Conservation (phyloP, 2,888 invertebrate genomes). For the Autographa gamma region DNA sequence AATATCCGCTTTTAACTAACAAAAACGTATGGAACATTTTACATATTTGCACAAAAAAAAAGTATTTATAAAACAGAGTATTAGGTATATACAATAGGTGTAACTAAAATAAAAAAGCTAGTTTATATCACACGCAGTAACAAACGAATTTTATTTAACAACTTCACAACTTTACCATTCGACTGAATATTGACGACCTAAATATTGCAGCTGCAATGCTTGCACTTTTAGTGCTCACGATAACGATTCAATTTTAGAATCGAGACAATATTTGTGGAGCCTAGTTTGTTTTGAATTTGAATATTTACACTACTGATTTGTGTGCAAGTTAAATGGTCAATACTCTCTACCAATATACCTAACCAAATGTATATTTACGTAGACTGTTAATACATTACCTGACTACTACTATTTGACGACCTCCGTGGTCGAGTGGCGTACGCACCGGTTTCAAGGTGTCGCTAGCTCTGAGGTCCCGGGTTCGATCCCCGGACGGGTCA, state of each 20-base stretch:
- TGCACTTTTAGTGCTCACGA: slow-evolving; percentile 17
- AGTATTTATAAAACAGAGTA: background rate
- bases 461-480: no score
- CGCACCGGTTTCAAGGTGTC: no score
- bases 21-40: no score
- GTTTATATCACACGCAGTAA: background rate
- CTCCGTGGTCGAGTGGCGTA: no score
- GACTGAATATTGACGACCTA: slow-evolving; percentile 48
- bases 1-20: no score
- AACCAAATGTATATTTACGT: background rate
- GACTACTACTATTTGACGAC: no score
- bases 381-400: background rate
- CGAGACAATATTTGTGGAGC: slow-evolving; percentile 33
- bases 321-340: slow-evolving; percentile 14
- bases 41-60: no score
- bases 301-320: slow-evolving; percentile 38
- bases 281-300: slow-evolving; percentile 33
- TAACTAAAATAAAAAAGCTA: background rate
- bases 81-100: background rate
- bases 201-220: slow-evolving; percentile 28
- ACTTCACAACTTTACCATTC: slow-evolving; percentile 40
- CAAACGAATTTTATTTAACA: slow-evolving; percentile 27
- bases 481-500: no score
- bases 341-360: background rate
- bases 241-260: slow-evolving; percentile 37